These are phyloP conservation scores for Plumapathes pennacea DNA, from an alignment of 92 coral and sea anemone genomes.

Conservation along the genomic window DNA sequence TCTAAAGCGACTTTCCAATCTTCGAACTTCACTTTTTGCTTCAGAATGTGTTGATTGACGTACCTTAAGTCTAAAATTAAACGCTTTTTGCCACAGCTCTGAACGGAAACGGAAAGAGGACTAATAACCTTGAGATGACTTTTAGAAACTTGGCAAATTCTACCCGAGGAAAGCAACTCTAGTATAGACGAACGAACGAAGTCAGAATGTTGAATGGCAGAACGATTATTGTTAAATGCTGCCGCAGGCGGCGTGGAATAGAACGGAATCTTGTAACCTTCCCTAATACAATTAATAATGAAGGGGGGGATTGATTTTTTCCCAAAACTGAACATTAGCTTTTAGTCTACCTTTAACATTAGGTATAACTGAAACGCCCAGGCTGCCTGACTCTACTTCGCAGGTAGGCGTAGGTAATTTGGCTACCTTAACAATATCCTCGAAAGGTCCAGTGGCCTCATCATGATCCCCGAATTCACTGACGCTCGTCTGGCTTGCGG, in stretches of 20 bases:
- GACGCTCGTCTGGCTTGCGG: too few species aligned
- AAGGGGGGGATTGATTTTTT: constrained; percentile 22
- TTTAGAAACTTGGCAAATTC: constrained; percentile 11
- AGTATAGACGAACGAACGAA: constrained; percentile 22
- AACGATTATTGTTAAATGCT: constrained; percentile 9
- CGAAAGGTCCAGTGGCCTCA: constrained; percentile 6
- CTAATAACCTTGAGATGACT: constrained; percentile 9
- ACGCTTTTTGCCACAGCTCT: constrained; percentile 31
- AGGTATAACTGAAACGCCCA: not conserved
- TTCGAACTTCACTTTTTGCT: constrained; percentile 23
- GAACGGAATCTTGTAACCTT: constrained; percentile 34
- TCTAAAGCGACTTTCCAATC: constrained; percentile 20
- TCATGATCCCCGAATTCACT: constrained; percentile 9
- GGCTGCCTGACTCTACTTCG: constrained; percentile 1
- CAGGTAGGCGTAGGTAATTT: not conserved
- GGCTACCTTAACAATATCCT: constrained; percentile 16
- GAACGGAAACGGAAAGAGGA: constrained; percentile 35
- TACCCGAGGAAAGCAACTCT: constrained; percentile 16
- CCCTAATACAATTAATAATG: constrained; percentile 12
- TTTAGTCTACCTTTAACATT: constrained; percentile 39
- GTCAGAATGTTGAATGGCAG: constrained; percentile 32
- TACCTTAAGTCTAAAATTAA: constrained; percentile 29
- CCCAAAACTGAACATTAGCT: constrained; percentile 29
- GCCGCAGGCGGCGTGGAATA: constrained; percentile 14
- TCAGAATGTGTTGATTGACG: constrained; percentile 23